Percentiles rank a stretch among this genome's conserved stretches.
phyloP scores from a whole-genome alignment of 1,140 invertebrate species.

The Bombyx mandarina region DNA sequence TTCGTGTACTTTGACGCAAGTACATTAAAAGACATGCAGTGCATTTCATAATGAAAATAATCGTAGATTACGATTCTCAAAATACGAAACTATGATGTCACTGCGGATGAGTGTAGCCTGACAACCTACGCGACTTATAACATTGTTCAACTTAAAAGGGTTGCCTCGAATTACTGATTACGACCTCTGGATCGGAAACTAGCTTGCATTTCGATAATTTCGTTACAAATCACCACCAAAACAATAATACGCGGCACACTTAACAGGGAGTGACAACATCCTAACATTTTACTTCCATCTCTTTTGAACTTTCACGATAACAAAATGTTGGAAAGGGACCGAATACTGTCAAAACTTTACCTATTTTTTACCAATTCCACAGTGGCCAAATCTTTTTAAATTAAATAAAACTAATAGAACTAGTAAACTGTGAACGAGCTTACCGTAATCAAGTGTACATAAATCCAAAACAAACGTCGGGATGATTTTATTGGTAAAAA shows the following conservation, averaged over 20 bases:
- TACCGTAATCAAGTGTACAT: conserved; percentile 58
- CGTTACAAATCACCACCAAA: conserved; percentile 57
- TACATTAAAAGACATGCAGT: neutral
- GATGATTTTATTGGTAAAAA: conserved; percentile 50
- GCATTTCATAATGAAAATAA: neutral
- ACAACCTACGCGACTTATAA: conserved; percentile 49
- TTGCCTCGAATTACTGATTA: conserved; percentile 20
- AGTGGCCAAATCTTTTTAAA: too few relatives aligned
- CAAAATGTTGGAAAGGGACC: conserved; percentile 29
- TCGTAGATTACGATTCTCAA: conserved; percentile 22
- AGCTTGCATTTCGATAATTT: conserved; percentile 37
- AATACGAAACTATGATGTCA: conserved; percentile 50
- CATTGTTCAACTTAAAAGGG: conserved; percentile 28
- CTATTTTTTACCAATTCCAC: too few relatives aligned
- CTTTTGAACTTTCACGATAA: conserved; percentile 26
- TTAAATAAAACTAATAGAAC: too few relatives aligned
- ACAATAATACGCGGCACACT: conserved; percentile 61
- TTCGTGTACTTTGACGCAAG: neutral
- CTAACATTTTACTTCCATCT: conserved; percentile 27
- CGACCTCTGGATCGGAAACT: conserved; percentile 28
- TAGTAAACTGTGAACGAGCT: conserved; percentile 17
- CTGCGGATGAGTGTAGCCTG: conserved; percentile 14
- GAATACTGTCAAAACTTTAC: conserved; percentile 56
- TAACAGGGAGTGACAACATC: conserved; percentile 45
- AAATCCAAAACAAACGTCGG: conserved; percentile 55